A percentile compares a stretch with the other conserved stretches of the same genome.
These are phyloP conservation scores for Ophion ellenae DNA, from an alignment of 2,888 invertebrate genomes.

Conservation along the genomic window DNA sequence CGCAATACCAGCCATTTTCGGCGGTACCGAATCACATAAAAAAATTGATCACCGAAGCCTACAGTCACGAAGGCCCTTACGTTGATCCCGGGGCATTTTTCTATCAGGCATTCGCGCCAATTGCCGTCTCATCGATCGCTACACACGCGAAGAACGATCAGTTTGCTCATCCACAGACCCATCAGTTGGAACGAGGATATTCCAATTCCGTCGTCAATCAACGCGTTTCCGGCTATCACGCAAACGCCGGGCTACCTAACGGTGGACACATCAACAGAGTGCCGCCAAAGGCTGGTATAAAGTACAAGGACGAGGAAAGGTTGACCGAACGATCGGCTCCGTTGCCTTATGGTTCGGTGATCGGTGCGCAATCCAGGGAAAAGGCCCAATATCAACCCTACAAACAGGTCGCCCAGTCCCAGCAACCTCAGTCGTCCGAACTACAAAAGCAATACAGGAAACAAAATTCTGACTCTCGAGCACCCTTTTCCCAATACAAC, in stretches of 20 bases:
- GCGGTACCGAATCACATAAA: slow-evolving; percentile 76
- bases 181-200: slow-evolving; percentile 40
- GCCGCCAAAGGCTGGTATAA: slow-evolving; percentile 68
- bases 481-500: slow-evolving; percentile 15
- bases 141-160: slow-evolving; percentile 16
- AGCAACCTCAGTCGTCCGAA: neutral
- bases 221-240: slow-evolving; percentile 34
- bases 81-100: slow-evolving; percentile 77
- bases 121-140: slow-evolving; percentile 4
- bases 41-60: slow-evolving; percentile 74
- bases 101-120: slow-evolving; percentile 67
- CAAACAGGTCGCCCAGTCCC: slow-evolving; percentile 18
- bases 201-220: slow-evolving; percentile 46
- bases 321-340: slow-evolving; percentile 22
- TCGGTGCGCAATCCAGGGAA: slow-evolving; percentile 21
- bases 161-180: slow-evolving; percentile 25
- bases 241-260: neutral
- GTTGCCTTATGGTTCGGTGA: slow-evolving; percentile 40
- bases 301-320: slow-evolving; percentile 72
- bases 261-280: slow-evolving; percentile 35
- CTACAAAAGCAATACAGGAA: slow-evolving; percentile 1
- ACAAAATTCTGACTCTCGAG: slow-evolving; percentile 15
- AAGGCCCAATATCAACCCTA: slow-evolving; percentile 37
- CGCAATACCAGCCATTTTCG: slow-evolving; percentile 76
- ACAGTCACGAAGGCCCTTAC: slow-evolving; percentile 76